Conservation (phyloP, 1,140 invertebrate species). For the Propsilocerus akamusi region DNA sequence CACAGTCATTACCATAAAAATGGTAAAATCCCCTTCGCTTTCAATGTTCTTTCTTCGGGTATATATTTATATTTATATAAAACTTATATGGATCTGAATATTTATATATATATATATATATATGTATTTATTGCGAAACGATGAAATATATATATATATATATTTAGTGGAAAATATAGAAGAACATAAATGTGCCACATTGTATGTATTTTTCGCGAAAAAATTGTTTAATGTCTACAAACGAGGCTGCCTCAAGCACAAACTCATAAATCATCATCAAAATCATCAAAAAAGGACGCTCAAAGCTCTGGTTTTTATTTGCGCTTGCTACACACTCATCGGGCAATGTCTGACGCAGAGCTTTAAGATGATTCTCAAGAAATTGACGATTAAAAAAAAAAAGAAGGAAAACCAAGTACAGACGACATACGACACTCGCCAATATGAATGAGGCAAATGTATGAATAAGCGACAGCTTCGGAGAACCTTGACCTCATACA, state of each 20-base stretch:
- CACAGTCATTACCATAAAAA: background rate
- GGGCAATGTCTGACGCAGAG: background rate
- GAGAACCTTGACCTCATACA: too few species aligned
- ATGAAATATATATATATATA: too few species aligned
- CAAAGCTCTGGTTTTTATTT: background rate
- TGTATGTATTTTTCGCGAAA: background rate
- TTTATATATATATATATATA: too few species aligned
- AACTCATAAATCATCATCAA: slow-evolving; percentile 1
- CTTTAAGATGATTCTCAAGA: background rate
- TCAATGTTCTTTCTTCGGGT: too few species aligned
- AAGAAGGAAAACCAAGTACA: background rate
- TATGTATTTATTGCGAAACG: too few species aligned
- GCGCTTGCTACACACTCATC: background rate
- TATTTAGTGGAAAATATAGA: too few species aligned
- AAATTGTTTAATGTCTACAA: background rate
- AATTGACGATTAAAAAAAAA: background rate
- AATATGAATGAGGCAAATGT: background rate
- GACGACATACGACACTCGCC: background rate
- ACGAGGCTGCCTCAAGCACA: background rate
- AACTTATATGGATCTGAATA: too few species aligned
- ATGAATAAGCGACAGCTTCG: background rate
- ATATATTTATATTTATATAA: too few species aligned
- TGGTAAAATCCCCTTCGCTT: too few species aligned
- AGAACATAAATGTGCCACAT: background rate
- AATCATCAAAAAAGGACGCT: background rate